Conservation (phyloP, 2,888 invertebrate genomes). For the Heliconius cydno region DNA sequence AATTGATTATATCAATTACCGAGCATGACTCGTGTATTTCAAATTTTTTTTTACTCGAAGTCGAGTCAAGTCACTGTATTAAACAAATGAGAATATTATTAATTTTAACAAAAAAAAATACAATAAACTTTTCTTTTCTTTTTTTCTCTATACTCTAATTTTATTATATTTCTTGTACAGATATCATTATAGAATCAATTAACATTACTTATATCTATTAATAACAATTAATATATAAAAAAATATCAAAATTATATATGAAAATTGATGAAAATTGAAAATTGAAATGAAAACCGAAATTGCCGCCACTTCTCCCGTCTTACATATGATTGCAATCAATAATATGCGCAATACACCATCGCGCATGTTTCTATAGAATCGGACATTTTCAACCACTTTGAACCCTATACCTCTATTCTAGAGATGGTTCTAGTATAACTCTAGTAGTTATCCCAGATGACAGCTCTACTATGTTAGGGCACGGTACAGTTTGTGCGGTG, state of each 20-base stretch:
- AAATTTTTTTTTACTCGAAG: neutral
- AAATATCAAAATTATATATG: neutral
- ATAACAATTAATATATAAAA: neutral
- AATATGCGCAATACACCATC: constrained; percentile 78
- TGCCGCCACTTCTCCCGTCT: constrained; percentile 74
- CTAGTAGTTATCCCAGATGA: constrained; percentile 62
- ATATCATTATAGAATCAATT: neutral
- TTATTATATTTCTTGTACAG: neutral
- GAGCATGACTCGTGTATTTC: neutral
- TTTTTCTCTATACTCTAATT: neutral
- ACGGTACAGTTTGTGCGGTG: constrained; percentile 67
- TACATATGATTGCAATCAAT: constrained; percentile 79
- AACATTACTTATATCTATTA: neutral
- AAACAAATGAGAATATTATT: neutral
- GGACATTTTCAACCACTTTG: constrained; percentile 46
- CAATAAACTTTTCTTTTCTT: neutral
- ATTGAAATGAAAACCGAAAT: constrained; percentile 57
- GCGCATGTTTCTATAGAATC: constrained; percentile 72
- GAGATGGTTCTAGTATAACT: constrained; percentile 40
- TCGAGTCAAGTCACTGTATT: neutral
- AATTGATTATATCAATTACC: neutral
- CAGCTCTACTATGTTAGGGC: constrained; percentile 64
- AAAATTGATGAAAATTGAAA: no score
- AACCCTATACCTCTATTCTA: constrained; percentile 44
- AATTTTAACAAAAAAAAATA: neutral